Evolutionary conservation across 2,113 vertebrate species (phyloP), one percentile per base, ranked within the genome.

Genomic region (Numenius arquata): DNA sequence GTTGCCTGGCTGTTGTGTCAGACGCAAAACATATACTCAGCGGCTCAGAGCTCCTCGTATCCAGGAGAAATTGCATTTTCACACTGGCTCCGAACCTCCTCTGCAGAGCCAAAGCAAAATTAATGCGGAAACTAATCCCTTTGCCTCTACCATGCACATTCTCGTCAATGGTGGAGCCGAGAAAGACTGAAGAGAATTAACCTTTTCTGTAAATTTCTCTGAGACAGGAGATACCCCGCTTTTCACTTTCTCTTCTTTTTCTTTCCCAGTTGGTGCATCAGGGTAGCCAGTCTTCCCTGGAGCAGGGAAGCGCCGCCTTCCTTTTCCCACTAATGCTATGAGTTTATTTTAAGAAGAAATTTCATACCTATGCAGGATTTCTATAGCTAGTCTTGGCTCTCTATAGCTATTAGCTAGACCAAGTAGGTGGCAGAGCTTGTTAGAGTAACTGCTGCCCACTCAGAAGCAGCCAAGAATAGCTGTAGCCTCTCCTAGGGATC

Each of bases 41-140:
- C 59, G 82, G 85, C 84, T 91, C 86, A 88, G 62, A 93, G 88
- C 76, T 87, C 45, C 67, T 85, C 62, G 65, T 62, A 94, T 96
- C 85, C 84, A 94, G 80, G 45, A 96, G 83, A 97, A 95, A 88
- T 13, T 94, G 75, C 67, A 89, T 93, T 95, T 97, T 94, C 91
- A 94, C 85, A 91, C 85, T 95, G 90, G 93, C 92, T 96, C 94
- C 74, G 72, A 95, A 94, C 41, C 36, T 67, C 9, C 11, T 93
- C 85, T 95, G 53, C 67, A 67, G 58, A 91, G 90, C 92, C 94
- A 95, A 96, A 89, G 65, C 83, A 93, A 95, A 96, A 97, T 92
- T 88, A 95, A 96, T 72, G 79, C 41, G 29, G 87, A 97, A 97
- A 94, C 59, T 75, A 96, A 96, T 97, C 89, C 79, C 72, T 95